These are phyloP conservation scores for Drosophila ficusphila DNA, from an alignment of 1,140 invertebrate species.

Conservation along the genomic window DNA sequence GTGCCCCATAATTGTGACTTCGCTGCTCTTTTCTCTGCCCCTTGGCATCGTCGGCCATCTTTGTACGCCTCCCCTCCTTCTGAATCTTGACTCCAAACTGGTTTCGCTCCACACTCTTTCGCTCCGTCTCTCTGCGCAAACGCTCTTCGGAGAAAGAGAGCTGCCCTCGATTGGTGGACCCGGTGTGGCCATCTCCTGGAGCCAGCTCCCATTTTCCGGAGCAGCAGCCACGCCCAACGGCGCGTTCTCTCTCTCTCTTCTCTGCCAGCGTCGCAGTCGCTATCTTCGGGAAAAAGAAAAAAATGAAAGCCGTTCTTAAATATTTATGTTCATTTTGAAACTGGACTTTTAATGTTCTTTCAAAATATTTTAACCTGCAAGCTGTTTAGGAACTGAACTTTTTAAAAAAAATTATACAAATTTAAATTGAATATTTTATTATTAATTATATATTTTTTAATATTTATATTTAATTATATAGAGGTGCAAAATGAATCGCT, in stretches of 20 bases:
- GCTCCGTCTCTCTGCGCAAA: conserved; percentile 38
- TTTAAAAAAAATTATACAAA: too few species aligned
- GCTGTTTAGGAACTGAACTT: too few species aligned
- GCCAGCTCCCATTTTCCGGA: conserved; percentile 40
- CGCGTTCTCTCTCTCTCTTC: not conserved
- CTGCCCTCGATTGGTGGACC: conserved; percentile 44
- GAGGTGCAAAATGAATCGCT: too few species aligned
- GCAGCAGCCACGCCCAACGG: conserved; percentile 40
- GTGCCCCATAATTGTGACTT: conserved; percentile 80
- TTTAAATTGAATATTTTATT: too few species aligned
- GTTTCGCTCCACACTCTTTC: conserved; percentile 24
- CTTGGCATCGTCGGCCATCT: conserved; percentile 56
- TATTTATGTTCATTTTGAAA: too few species aligned
- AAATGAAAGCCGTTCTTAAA: too few species aligned
- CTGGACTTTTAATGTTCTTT: too few species aligned
- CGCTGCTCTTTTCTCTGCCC: not conserved
- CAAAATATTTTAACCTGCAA: too few species aligned
- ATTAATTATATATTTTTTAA: too few species aligned
- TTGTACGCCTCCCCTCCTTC: conserved; percentile 26
- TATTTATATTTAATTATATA: too few species aligned
- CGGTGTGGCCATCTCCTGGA: conserved; percentile 30
- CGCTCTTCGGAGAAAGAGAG: conserved; percentile 14
- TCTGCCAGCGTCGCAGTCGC: not conserved
- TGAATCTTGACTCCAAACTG: conserved; percentile 11
- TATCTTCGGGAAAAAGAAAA: conserved; percentile 19